phyloP scores from a whole-genome alignment of 2,888 invertebrate genomes.

The Dilophus febrilis region DNA sequence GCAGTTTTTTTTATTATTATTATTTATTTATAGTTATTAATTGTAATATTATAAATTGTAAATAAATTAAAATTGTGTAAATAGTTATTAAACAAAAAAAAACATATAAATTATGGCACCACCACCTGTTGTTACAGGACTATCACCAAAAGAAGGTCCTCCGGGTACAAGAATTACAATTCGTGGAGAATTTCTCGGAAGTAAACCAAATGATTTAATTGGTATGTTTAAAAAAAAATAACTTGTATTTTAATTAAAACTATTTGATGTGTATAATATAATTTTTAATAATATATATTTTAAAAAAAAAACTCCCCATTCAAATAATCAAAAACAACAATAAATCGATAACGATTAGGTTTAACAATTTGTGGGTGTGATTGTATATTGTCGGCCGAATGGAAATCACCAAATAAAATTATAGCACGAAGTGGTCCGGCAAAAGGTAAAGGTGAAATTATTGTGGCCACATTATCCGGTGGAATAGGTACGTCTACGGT shows the following conservation, averaged over 20 bases:
- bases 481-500: constrained; percentile 27
- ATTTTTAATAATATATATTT: too few relatives aligned
- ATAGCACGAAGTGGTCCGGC: constrained; percentile 88
- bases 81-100: background rate
- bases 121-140: constrained; percentile 82
- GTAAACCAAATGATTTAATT: constrained; percentile 64
- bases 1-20: too few relatives aligned
- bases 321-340: constrained; percentile 4
- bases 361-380: constrained; percentile 91
- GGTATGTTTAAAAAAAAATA: constrained; percentile 45
- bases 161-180: constrained; percentile 91
- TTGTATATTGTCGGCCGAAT: constrained; percentile 87
- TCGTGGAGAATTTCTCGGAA: constrained; percentile 89
- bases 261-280: too few relatives aligned
- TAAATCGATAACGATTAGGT: constrained; percentile 34
- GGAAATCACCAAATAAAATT: constrained; percentile 95
- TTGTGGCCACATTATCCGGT: constrained; percentile 67
- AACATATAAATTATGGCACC: constrained; percentile 48
- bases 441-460: constrained; percentile 80
- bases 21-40: too few relatives aligned
- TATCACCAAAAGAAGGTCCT: constrained; percentile 96
- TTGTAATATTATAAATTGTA: too few relatives aligned
- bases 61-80: background rate
- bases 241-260: too few relatives aligned
- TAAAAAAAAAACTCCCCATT: too few relatives aligned